phyloP scores from a whole-genome alignment of 2,888 invertebrate genomes.

The Agelastica alni region DNA sequence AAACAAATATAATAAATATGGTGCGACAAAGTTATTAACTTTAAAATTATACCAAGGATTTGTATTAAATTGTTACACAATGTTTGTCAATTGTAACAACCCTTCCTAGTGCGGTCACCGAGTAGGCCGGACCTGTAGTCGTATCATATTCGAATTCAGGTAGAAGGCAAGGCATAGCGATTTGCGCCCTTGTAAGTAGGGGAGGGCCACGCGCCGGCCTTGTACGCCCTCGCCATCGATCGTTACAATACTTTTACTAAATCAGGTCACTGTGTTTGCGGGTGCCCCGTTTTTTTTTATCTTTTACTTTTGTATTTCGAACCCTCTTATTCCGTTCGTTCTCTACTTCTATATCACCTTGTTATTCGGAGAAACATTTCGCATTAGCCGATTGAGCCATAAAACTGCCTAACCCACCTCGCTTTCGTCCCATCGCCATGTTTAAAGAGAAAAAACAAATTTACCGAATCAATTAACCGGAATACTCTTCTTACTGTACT shows the following conservation, averaged over 20 bases:
- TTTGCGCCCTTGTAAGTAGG: slow-evolving; percentile 53
- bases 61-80: too few species aligned
- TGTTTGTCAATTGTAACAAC: too few species aligned
- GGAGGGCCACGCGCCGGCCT: slow-evolving; percentile 57
- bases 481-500: too few species aligned
- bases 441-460: too few species aligned
- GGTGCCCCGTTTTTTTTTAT: slow-evolving; percentile 53
- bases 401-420: slow-evolving; percentile 15
- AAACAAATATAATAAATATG: too few species aligned
- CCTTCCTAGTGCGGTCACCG: too few species aligned
- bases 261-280: slow-evolving; percentile 59
- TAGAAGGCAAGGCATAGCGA: slow-evolving; percentile 36
- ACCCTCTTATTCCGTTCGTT: slow-evolving; percentile 11
- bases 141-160: slow-evolving; percentile 44
- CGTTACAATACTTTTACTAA: slow-evolving; percentile 50
- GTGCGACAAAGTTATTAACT: too few species aligned
- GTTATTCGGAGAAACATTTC: slow-evolving; percentile 11
- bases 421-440: not conserved
- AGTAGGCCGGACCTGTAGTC: slow-evolving; percentile 13
- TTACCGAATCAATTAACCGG: not conserved
- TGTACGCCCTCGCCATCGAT: slow-evolving; percentile 56
- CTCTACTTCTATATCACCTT: slow-evolving; percentile 4
- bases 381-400: slow-evolving; percentile 20
- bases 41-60: too few species aligned
- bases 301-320: slow-evolving; percentile 24